Evolutionary conservation across 2,888 invertebrate species (phyloP).

Genomic region (Cyclophora punctaria): DNA sequence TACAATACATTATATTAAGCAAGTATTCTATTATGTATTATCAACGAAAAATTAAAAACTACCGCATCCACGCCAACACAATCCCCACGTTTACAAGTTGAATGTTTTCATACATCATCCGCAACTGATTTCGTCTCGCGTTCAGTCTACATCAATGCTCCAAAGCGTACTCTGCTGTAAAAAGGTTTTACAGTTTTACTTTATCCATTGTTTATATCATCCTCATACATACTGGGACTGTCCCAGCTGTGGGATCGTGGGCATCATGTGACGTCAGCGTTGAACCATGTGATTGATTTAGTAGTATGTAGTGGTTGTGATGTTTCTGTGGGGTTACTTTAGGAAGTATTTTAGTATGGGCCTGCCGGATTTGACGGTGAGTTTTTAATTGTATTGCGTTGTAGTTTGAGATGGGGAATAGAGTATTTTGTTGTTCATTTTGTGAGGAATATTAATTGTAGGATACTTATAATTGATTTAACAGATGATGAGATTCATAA

Average conservation of each 20-base stretch:
- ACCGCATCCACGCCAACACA: slow-evolving; percentile 29
- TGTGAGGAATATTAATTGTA: no score
- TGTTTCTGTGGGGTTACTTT: slow-evolving; percentile 61
- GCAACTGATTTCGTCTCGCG: slow-evolving; percentile 19
- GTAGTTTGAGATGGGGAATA: no score
- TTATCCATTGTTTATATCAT: slow-evolving; percentile 7
- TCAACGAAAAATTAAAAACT: slow-evolving; percentile 5
- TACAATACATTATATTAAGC: no score
- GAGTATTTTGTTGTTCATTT: no score
- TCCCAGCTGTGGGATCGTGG: not conserved
- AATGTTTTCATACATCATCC: slow-evolving; percentile 12
- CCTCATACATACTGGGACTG: not conserved
- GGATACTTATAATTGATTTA: no score
- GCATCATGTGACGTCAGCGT: not conserved
- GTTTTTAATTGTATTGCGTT: slow-evolving; percentile 19
- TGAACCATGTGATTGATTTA: slow-evolving; percentile 8
- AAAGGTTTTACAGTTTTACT: slow-evolving; percentile 43
- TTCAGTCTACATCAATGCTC: slow-evolving; percentile 59
- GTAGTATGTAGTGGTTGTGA: slow-evolving; percentile 28
- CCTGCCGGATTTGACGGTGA: slow-evolving; percentile 65
- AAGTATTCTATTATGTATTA: not conserved
- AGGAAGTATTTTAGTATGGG: slow-evolving; percentile 59
- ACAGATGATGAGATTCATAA: no score
- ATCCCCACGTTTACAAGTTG: slow-evolving; percentile 9
- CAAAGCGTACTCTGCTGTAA: slow-evolving; percentile 67